A percentile compares a stretch with the other conserved stretches of the same genome.
Evolutionary conservation across 2,113 vertebrate species (phyloP).

Genomic region (Delphinapterus leucas): DNA sequence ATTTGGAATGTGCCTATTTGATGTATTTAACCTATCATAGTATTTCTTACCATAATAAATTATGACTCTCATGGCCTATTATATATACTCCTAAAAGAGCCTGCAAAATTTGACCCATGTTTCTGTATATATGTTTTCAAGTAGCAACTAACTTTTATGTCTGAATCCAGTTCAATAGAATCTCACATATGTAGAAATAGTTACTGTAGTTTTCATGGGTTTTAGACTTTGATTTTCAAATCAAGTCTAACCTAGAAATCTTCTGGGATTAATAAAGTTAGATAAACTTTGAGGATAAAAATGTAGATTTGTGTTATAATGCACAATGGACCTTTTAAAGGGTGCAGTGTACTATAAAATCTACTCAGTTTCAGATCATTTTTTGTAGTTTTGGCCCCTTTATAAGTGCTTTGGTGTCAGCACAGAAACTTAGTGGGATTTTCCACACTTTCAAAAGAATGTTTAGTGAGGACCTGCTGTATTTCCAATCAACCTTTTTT

Average conservation of each 20-base stretch:
- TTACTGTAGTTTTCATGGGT: not conserved
- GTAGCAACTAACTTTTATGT: not conserved
- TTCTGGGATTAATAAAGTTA: not conserved
- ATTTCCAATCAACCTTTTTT: not conserved
- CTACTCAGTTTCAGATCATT: not conserved
- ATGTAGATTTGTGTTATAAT: not conserved
- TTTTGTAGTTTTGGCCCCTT: not conserved
- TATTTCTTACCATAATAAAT: constrained; percentile 45
- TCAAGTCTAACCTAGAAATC: not conserved
- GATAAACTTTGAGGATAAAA: constrained; percentile 14
- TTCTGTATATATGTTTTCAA: constrained; percentile 22
- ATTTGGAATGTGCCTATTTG: not conserved
- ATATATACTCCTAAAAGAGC: not conserved
- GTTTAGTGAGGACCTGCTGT: not conserved
- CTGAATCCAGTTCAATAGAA: not conserved
- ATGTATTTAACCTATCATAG: not conserved
- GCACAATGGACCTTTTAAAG: not conserved
- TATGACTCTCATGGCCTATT: not conserved
- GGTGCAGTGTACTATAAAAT: not conserved
- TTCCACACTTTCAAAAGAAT: not conserved
- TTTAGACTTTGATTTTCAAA: constrained; percentile 45
- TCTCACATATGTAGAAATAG: not conserved
- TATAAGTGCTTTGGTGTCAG: not conserved
- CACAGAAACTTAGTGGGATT: not conserved
- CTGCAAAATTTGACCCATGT: not conserved